Percentiles rank a stretch among this genome's conserved stretches.
Conservation (phyloP, 2,888 invertebrate species). For the Halocaridina rubra region DNA sequence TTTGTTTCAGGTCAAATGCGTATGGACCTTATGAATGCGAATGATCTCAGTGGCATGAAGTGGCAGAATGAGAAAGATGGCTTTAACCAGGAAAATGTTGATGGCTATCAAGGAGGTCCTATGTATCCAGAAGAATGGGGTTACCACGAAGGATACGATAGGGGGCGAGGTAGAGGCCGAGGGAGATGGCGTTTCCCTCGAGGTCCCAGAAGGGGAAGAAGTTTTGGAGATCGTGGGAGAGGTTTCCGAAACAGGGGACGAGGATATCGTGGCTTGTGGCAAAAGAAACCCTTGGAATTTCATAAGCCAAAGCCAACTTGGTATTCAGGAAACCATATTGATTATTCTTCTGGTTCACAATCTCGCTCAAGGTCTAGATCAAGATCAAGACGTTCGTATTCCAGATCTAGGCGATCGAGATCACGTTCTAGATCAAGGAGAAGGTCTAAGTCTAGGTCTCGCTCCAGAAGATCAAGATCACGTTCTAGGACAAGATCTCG, state of each 20-base stretch:
- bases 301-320: conserved; percentile 24
- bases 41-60: background rate
- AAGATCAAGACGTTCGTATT: conserved; percentile 11
- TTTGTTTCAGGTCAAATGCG: conserved; percentile 17
- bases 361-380: conserved; percentile 19
- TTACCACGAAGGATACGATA: background rate
- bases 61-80: no score
- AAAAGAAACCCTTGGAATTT: conserved; percentile 1
- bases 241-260: conserved; percentile 24
- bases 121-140: conserved; percentile 11
- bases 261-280: conserved; percentile 5
- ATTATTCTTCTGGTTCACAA: background rate
- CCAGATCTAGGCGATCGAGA: conserved; percentile 1
- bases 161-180: conserved; percentile 41
- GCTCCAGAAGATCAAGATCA: background rate
- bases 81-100: background rate
- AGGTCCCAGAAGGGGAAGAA: conserved; percentile 29
- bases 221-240: conserved; percentile 33
- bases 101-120: conserved; percentile 17
- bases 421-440: conserved; percentile 12
- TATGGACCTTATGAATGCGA: conserved; percentile 11
- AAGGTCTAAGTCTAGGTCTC: conserved; percentile 7
- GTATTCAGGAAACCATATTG: conserved; percentile 45
- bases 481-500: conserved; percentile 8
- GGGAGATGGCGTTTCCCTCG: conserved; percentile 43